Evolutionary conservation across 2,797 vertebrate species (phyloP).

Genomic region (Manis javanica): DNA sequence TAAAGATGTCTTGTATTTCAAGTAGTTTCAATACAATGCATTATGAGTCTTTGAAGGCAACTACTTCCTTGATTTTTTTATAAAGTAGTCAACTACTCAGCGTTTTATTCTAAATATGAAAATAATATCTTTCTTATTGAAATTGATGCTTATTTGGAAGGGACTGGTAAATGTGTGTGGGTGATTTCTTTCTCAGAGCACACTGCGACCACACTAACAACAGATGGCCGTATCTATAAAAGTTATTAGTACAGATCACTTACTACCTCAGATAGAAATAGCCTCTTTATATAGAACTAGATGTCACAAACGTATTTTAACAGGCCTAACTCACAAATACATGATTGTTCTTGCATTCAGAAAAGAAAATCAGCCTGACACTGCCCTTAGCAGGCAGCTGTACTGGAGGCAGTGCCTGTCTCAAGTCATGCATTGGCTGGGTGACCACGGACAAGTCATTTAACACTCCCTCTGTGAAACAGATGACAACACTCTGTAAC

Average conservation of each 20-base stretch:
- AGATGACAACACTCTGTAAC: neutral
- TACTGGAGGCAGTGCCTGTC: neutral
- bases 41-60: neutral
- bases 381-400: neutral
- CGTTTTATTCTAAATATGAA: neutral
- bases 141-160: neutral
- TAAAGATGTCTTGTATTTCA: neutral
- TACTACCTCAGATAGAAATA: neutral
- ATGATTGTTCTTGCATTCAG: neutral
- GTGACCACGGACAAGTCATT: neutral
- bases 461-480: neutral
- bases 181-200: neutral
- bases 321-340: no score
- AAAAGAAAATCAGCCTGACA: neutral
- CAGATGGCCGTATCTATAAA: neutral
- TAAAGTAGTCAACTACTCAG: neutral
- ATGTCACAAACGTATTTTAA: neutral
- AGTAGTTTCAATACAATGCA: neutral
- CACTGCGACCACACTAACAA: neutral
- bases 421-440: neutral
- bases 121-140: neutral
- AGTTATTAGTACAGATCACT: neutral
- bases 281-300: rapidly evolving
- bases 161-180: neutral
- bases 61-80: neutral